Evolutionary conservation across 2,113 vertebrate genomes (phyloP).

Genomic region (Rissa tridactyla): DNA sequence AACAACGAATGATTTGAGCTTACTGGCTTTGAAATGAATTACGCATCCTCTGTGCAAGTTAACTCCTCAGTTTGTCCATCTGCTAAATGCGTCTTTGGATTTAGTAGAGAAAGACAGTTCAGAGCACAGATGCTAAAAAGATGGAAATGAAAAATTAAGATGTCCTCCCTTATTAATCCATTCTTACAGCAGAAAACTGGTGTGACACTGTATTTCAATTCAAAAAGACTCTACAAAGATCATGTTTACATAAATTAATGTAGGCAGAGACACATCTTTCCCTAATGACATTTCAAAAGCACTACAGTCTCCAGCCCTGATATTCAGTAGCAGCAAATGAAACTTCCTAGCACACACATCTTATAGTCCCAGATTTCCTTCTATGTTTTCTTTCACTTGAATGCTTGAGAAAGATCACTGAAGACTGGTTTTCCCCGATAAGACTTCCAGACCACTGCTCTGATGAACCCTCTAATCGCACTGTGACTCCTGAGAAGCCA

Average conservation of each 20-base stretch:
- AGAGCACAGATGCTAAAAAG: not conserved
- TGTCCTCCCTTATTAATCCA: not conserved
- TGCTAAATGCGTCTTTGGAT: not conserved
- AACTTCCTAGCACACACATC: not conserved
- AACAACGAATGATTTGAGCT: not conserved
- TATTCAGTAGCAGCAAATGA: not conserved
- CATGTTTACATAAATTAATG: conserved; percentile 35
- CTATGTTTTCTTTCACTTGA: not conserved
- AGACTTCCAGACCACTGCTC: not conserved
- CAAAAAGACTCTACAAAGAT: not conserved
- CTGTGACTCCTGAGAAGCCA: not conserved
- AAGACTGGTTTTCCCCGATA: not conserved
- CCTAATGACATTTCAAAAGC: conserved; percentile 24
- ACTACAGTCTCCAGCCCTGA: not conserved
- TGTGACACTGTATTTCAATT: not conserved
- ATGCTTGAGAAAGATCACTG: not conserved
- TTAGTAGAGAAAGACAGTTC: not conserved
- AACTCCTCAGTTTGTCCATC: not conserved
- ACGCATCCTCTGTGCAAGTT: not conserved
- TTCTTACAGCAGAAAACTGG: not conserved
- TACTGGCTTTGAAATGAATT: not conserved
- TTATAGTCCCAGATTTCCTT: not conserved
- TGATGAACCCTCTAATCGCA: not conserved
- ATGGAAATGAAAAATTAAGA: not conserved
- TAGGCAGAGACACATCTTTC: conserved; percentile 3